Evolutionary conservation across 2,113 vertebrate genomes (phyloP).

Genomic region (Lepidiolamprologus cunningtoni): DNA sequence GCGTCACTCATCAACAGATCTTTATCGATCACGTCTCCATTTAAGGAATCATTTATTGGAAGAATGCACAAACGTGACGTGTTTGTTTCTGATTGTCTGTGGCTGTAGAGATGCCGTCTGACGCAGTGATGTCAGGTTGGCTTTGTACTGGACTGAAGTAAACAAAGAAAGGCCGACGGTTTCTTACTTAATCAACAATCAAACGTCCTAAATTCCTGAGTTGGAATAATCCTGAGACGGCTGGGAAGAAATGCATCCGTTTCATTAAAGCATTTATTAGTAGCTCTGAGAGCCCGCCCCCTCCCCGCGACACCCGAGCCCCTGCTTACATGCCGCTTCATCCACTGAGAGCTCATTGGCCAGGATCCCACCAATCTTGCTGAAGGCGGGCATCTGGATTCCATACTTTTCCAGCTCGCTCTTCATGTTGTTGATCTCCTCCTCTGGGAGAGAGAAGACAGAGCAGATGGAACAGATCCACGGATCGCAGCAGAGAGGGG

Average conservation of each 20-base stretch:
- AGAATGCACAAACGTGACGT: neutral
- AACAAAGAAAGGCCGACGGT: neutral
- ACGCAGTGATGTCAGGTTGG: neutral
- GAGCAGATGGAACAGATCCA: conserved; percentile 4
- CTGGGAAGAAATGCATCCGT: neutral
- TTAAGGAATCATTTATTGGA: neutral
- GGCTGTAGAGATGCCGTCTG: neutral
- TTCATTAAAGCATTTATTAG: neutral
- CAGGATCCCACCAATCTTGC: conserved; percentile 98
- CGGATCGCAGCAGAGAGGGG: neutral
- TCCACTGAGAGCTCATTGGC: conserved; percentile 96
- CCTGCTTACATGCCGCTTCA: conserved; percentile 89
- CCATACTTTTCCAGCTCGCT: conserved; percentile 95
- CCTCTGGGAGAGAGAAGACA: conserved; percentile 71
- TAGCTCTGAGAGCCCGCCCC: neutral
- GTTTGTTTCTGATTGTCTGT: neutral
- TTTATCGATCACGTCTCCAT: neutral
- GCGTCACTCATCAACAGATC: neutral
- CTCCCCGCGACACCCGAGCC: neutral
- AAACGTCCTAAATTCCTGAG: neutral
- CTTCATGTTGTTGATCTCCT: conserved; percentile 99
- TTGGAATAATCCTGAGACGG: neutral
- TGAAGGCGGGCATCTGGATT: conserved; percentile 99
- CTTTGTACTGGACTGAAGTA: neutral
- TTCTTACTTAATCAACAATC: neutral